Evolutionary conservation across 2,113 vertebrate species (phyloP), one percentile per base, ranked within the genome.

Genomic region (Lagopus leucura): DNA sequence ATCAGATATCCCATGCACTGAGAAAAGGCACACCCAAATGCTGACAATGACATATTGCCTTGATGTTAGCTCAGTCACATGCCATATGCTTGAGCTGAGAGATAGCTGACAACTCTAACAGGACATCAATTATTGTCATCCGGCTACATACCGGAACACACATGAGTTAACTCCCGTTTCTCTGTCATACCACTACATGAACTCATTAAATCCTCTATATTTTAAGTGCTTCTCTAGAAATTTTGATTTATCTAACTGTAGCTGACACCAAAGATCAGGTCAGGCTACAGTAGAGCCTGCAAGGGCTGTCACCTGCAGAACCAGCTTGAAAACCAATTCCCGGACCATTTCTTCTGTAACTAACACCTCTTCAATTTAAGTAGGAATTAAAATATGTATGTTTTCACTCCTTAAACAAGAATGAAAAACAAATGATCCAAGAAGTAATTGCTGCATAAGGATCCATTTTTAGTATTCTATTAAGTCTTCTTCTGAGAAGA

Each of bases 101-200:
- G 71, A 94, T 7, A 85, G 87, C 82, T 95, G 95, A 96, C 90
- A 92, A 5, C 45, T 64, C 60, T 2, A 67, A 94, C 78, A 93
- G 91, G 55, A 66, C 77, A 96, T 97, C 94, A 95, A 54, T 96
- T 95, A 93, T 1, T 89, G 88, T 25, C 91, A 94, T 28, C 71
- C 85, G 54, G 61, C 13, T 82, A 71, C 1, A 2, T 11, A 30
- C 55, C 55, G 64, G 38, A 89, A 70, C 57, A 76, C 80, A 63
- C 63, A 21, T 1, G 10, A 64, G 52, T 52, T 91, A 73, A 45
- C 70, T 88, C 74, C 85, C 95, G 63, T 71, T 82, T 86, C 61
- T 27, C 52, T 92, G 75, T 60, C 78, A 22, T 61, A 92, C 1
- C 60, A 13, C 42, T 40, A 9, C 74, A 38, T 8, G 36, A 72